Base-by-base conservation (phyloP, 2,797 vertebrate genomes). In the Microcaecilia unicolor region DNA sequence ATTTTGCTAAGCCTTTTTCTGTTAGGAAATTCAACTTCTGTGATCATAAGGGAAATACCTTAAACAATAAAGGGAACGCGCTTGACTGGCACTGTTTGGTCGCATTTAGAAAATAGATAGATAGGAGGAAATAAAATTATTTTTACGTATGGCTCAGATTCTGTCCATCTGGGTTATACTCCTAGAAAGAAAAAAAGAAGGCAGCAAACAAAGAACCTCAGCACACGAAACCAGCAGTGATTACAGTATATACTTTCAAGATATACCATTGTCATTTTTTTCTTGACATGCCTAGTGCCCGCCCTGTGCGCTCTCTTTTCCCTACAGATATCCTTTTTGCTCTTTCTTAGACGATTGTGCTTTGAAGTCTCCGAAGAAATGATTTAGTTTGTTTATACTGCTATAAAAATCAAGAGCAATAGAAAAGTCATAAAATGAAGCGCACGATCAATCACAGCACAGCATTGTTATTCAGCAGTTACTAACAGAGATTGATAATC, bases 381-480 rank as follows among this genome's bases (percentile, higher is more conserved):
- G 84, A 84, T 87, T 86, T 88, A 84, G 83, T 81, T 71, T 88
- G 89, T 92, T 89, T 89, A 87, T 80, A 63, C 85, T 85, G 85
- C 87, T 80, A 84, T 88, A 89, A 91, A 88, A 88, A 78, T 83
- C 62, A 73, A 71, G 76, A 83, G 86, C 81, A 80, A 80, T 84
- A 78, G 84, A 85, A 85, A 89, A 89, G 87, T 85, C 87, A 78
- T 89, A 92, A 92, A 91, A 86, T 47, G 74, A 83, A 84, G 83
- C 81, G 77, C 75, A 54, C 85, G 71, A 89, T 92, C 88, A 88
- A 92, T 95, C 91, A 92, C 76, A 63, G 67, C 35, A 47, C 64
- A 61, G 63, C 70, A 72, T 68, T 70, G 75, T 73, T 69, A 73
- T 76, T 76, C 77, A 72, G 74, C 70, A 68, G 70, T 67, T 64